These are phyloP conservation scores for Silurus asotus DNA, from an alignment of 2,113 vertebrate species.

Conservation along the genomic window DNA sequence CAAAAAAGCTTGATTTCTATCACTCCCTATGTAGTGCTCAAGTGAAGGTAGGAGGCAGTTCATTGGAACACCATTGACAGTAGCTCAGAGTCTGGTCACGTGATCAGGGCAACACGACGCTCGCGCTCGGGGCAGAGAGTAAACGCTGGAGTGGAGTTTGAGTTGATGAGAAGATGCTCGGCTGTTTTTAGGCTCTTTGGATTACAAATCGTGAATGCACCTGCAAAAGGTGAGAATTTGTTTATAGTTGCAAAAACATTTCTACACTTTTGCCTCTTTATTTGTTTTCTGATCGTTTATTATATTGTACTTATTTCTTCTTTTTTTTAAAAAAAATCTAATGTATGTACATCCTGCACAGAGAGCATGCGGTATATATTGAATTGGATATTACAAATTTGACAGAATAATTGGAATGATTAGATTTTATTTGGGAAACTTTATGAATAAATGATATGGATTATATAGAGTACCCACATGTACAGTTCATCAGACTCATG, in stretches of 20 bases:
- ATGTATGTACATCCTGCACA: not conserved
- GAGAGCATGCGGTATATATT: not conserved
- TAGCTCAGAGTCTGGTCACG: not conserved
- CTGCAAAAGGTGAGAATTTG: constrained; percentile 40
- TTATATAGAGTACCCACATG: no score
- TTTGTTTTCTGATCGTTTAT: not conserved
- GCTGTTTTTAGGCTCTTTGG: constrained; percentile 10
- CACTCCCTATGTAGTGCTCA: not conserved
- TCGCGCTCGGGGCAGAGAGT: not conserved
- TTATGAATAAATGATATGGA: not conserved
- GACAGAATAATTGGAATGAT: no score
- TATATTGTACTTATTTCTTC: no score
- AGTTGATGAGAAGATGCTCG: not conserved
- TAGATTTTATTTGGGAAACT: not conserved
- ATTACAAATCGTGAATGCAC: constrained; percentile 28
- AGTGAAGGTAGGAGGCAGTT: not conserved
- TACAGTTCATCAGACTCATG: not conserved
- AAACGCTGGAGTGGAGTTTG: constrained; percentile 12
- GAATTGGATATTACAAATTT: not conserved
- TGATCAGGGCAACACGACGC: not conserved
- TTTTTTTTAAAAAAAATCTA: not conserved
- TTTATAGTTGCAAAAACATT: not conserved
- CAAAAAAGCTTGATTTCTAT: no score
- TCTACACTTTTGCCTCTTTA: not conserved
- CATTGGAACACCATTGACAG: not conserved